Conservation (phyloP, 2,797 vertebrate genomes). For the Columba guinea region DNA sequence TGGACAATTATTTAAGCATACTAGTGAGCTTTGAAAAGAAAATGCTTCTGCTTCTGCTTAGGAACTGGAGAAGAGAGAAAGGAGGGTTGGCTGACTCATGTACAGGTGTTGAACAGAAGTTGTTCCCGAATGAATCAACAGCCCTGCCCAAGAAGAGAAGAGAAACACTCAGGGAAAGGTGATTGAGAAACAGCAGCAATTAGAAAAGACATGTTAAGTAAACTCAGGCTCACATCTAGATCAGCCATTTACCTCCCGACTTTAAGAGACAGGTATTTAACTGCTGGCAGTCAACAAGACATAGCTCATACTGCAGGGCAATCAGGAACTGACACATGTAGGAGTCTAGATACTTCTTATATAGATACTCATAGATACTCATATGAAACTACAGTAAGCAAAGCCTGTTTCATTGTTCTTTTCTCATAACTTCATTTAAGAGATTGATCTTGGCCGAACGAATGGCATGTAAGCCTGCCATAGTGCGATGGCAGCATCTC, state of each 20-base stretch:
- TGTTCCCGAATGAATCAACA: slow-evolving; percentile 21
- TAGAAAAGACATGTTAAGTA: not conserved
- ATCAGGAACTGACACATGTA: not conserved
- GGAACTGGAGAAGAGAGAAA: not conserved
- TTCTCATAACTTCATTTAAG: not conserved
- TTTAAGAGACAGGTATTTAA: not conserved
- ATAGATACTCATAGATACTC: not conserved
- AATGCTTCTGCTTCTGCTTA: not conserved
- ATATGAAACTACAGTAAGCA: not conserved
- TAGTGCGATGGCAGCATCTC: rapidly evolving
- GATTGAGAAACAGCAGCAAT: not conserved
- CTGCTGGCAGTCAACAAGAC: not conserved
- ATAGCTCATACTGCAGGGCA: not conserved
- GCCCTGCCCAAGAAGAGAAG: not conserved
- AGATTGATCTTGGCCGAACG: not conserved
- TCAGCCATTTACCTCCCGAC: not conserved
- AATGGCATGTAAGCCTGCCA: not conserved
- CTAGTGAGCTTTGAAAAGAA: not conserved
- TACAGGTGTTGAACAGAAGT: not conserved
- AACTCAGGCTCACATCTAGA: not conserved
- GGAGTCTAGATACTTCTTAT: not conserved
- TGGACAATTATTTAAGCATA: not conserved
- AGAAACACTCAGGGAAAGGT: not conserved
- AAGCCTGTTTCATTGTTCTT: not conserved
- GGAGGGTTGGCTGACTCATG: not conserved